Base-by-base conservation (phyloP, 2,797 vertebrate genomes). In the Sebastes itinus region DNA sequence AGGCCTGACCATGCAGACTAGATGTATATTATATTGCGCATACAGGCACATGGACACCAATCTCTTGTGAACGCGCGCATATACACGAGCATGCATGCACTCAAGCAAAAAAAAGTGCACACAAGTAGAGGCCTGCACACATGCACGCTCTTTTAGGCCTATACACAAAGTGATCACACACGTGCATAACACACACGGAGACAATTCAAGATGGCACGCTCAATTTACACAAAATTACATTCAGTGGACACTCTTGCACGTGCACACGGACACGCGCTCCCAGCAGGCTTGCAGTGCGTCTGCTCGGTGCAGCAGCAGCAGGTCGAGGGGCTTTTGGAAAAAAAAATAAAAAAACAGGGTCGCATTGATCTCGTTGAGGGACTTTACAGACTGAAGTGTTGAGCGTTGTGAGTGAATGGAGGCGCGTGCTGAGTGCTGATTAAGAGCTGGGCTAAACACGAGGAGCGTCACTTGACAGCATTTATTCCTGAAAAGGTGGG, bases 321-420 rank as follows among this genome's bases (percentile, higher is more conserved):
- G 89, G 90, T 90, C 87, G 82, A 88, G 83, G 88, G 82, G 82
- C 78, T 78, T 75, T 63, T 77, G 74, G 68, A 67, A 76, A 77
- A 72, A 66, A 52, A 10, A 2, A 6, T 0, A 42, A 20, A 46
- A 49, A 49, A 49, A 49, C 42, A 61, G 62, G 88, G 87, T 83
- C 76, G 63, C 92, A 91, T 94, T 94, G 93, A 94, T 94, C 83
- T 52, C 77, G 83, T 84, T 88, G 84, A 87, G 91, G 86, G 91
- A 89, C 88, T 88, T 88, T 89, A 59, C 81, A 90, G 81, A 81
- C 84, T 91, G 72, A 87, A 91, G 89, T 86, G 87, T 80, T 69
- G 77, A 42, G 60, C 70, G 84, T 49, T 62, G 55, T 74, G 84
- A 84, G 75, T 84, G 87, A 87, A 87, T 71, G 75, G 68, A 84